Conservation (phyloP, 2,888 invertebrate genomes). For the Heteropelma amictum region DNA sequence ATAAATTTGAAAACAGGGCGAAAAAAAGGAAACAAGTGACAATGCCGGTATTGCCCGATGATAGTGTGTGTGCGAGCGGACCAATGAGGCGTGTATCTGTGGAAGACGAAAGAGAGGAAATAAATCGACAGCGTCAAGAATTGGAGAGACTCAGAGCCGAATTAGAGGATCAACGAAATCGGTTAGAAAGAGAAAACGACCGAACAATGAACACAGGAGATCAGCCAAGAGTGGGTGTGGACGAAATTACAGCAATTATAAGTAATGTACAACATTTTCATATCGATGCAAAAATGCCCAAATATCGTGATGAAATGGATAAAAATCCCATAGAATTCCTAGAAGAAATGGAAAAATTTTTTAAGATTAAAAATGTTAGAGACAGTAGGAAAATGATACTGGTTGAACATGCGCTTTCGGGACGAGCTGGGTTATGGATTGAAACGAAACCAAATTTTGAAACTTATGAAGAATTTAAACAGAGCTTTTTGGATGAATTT, state of each 20-base stretch:
- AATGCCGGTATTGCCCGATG: background rate
- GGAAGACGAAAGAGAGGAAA: background rate
- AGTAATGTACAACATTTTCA: too few species aligned
- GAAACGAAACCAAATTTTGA: background rate
- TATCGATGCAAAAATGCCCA: too few species aligned
- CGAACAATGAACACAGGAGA: background rate
- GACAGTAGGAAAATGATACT: background rate
- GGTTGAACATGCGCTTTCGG: background rate
- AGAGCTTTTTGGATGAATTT: conserved; percentile 8
- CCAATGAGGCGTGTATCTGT: background rate
- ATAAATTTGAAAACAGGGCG: background rate
- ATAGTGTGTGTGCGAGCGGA: background rate
- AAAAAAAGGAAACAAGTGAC: background rate
- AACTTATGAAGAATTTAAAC: conserved; percentile 10
- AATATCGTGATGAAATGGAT: too few species aligned
- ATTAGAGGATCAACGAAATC: background rate
- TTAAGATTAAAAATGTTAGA: conserved; percentile 6
- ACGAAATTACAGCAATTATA: background rate
- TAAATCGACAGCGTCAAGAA: background rate
- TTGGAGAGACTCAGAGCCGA: background rate
- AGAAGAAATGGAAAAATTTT: conserved; percentile 3
- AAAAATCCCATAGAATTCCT: background rate
- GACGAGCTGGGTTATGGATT: conserved; percentile 9
- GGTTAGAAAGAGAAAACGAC: background rate
- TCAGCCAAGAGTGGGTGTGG: too few species aligned